Base-by-base conservation (phyloP, 2,888 invertebrate genomes). In the Beris chalybata region DNA sequence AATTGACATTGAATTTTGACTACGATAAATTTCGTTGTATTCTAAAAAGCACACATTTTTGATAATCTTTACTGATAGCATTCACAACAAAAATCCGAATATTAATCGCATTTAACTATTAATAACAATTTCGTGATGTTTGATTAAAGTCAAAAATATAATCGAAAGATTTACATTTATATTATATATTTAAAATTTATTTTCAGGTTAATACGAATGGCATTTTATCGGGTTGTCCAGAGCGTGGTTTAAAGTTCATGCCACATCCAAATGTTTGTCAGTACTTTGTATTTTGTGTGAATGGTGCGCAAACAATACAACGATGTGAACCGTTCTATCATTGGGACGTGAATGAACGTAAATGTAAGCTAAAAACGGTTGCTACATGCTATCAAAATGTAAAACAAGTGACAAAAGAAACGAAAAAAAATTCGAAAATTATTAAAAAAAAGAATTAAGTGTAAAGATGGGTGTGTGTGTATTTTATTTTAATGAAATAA, bases 301-400 rank as follows among this genome's bases (percentile, higher is more conserved):
- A 70, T 44, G 70, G 71, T 5, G 64, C 58, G 5, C 38, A 65
- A 22, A 67, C 55, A 52, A 44, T 67, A 13, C 71, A 71, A 48
- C 69, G 67, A 44, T 71, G 71, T 43, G 70, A 70, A 29, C 64
- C 67, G 0, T 71, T 71, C 54, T 54, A 66, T 43, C 69, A 71
- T 43, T 71, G 71, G 71, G 71, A 71, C 29, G 58, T 70, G 5
- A 70, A 68, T 43, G 69, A 71, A 15, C 61, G 66, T 11, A 68
- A 63, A 15, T 71, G 70, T 58, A 69, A 68, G 48, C 31, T 59
- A n/a, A 55, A 50, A 38, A 45, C 54, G 0, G 29, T 57, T 30
- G 59, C 70, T 4, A 59, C 63, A 44, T 71, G 71, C 47, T 71
- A 67, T 58, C 52, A 45, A 6, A 44, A 52, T 57, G n/a, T 57